These are phyloP conservation scores for Pseudomyrmex sp. DNA, from an alignment of 1,140 invertebrate species.

Conservation along the genomic window DNA sequence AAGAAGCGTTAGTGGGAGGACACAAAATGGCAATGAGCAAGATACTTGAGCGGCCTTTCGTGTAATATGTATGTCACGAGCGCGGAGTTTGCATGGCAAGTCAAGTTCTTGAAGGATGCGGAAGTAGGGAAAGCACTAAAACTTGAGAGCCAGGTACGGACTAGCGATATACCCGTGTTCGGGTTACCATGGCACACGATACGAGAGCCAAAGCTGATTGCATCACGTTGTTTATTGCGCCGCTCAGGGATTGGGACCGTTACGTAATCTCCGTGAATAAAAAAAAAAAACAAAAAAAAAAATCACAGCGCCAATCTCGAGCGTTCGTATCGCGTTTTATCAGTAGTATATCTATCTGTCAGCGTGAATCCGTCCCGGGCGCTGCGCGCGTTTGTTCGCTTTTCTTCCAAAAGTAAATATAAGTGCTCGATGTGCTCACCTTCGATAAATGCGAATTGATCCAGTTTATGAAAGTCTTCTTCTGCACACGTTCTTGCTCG, in stretches of 20 bases:
- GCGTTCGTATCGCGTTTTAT: too few relatives aligned
- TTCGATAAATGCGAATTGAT: constrained; percentile 98
- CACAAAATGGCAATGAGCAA: neutral
- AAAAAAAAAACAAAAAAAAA: too few relatives aligned
- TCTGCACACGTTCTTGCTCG: constrained; percentile 99
- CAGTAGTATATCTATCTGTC: too few relatives aligned
- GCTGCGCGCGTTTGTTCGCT: too few relatives aligned
- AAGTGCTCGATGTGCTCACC: constrained; percentile 86
- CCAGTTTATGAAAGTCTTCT: constrained; percentile 99
- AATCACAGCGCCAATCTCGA: too few relatives aligned
- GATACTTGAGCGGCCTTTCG: neutral
- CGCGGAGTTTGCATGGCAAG: constrained; percentile 47
- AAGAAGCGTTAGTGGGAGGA: too few relatives aligned
- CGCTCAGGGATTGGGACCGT: constrained; percentile 35
- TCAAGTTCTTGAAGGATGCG: constrained; percentile 80
- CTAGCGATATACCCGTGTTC: constrained; percentile 41
- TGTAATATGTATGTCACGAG: constrained; percentile 52
- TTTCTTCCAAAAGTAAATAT: neutral
- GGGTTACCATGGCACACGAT: constrained; percentile 14
- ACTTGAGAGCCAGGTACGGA: constrained; percentile 77
- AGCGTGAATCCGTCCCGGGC: too few relatives aligned
- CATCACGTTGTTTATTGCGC: constrained; percentile 36
- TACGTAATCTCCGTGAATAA: neutral
- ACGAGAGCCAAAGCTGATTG: neutral
- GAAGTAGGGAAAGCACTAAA: constrained; percentile 71